These are phyloP conservation scores for Campylorhamphus procurvoides DNA, from an alignment of 2,113 vertebrate species.

Conservation along the genomic window DNA sequence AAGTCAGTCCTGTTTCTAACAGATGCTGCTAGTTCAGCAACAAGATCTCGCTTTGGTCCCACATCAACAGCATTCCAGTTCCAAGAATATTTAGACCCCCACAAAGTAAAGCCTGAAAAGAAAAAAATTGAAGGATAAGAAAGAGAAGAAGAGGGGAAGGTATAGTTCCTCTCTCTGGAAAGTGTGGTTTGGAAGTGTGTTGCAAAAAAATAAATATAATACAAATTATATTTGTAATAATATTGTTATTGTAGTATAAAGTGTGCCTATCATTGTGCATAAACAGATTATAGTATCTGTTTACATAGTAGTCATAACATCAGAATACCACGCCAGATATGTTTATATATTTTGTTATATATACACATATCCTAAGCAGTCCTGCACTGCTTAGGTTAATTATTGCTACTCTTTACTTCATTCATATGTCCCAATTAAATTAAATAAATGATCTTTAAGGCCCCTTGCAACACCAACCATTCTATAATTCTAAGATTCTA, in stretches of 20 bases:
- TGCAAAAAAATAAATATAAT: background rate
- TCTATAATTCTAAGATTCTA: background rate
- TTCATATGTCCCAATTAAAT: background rate
- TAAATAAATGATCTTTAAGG: background rate
- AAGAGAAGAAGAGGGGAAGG: background rate
- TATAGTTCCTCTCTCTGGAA: background rate
- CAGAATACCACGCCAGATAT: background rate
- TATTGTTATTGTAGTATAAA: background rate
- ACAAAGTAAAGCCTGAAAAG: slow-evolving; percentile 90
- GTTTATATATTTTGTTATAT: background rate
- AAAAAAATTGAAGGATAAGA: background rate
- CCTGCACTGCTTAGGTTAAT: background rate
- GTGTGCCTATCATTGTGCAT: background rate
- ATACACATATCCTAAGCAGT: background rate
- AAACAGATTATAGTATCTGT: background rate
- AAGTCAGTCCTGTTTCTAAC: slow-evolving; percentile 78
- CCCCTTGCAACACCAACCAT: background rate
- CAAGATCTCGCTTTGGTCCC: slow-evolving; percentile 87
- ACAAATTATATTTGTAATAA: background rate
- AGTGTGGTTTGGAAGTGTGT: background rate
- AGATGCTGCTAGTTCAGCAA: slow-evolving; percentile 83
- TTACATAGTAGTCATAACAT: background rate
- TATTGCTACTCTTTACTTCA: background rate
- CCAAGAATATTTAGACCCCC: slow-evolving; percentile 93
- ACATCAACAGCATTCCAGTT: slow-evolving; percentile 92